phyloP scores from a whole-genome alignment of 1,140 invertebrate species.

The Lepidurus packardi region DNA sequence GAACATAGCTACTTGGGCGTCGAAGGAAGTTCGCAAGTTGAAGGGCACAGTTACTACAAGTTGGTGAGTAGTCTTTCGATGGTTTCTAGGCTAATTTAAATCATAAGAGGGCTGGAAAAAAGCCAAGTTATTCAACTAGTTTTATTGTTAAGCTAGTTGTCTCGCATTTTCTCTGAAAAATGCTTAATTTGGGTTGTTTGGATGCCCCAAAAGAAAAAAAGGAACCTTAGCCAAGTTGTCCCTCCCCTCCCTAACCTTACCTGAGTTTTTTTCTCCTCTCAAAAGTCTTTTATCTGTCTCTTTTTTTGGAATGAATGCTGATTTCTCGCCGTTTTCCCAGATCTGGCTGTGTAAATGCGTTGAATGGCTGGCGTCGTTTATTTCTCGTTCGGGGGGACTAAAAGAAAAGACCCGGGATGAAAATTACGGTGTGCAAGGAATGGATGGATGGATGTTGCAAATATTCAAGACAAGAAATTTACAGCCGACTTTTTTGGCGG shows the following conservation, averaged over 20 bases:
- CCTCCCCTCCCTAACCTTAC: neutral
- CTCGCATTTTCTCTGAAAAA: neutral
- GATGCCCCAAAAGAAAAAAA: neutral
- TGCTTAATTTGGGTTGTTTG: no score
- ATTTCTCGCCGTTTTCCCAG: slow-evolving; percentile 20
- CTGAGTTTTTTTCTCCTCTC: neutral
- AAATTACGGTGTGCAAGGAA: slow-evolving; percentile 5
- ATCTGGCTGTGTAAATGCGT: slow-evolving; percentile 15
- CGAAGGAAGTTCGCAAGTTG: slow-evolving; percentile 86
- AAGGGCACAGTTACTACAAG: slow-evolving; percentile 53
- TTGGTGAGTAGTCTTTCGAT: slow-evolving; percentile 29
- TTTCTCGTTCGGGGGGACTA: slow-evolving; percentile 9
- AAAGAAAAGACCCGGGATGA: neutral
- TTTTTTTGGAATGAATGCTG: slow-evolving; percentile 14
- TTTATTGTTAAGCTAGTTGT: neutral
- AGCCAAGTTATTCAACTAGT: no score
- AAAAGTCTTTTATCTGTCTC: neutral
- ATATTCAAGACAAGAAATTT: neutral
- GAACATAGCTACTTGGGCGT: slow-evolving; percentile 80
- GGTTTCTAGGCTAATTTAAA: no score
- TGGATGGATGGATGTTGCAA: slow-evolving; percentile 7
- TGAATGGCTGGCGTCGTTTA: neutral
- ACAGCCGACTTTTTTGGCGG: slow-evolving; percentile 2
- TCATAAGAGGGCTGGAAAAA: no score
- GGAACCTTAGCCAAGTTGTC: neutral